phyloP scores from a whole-genome alignment of 2,888 invertebrate genomes.

The Phengaris arion region DNA sequence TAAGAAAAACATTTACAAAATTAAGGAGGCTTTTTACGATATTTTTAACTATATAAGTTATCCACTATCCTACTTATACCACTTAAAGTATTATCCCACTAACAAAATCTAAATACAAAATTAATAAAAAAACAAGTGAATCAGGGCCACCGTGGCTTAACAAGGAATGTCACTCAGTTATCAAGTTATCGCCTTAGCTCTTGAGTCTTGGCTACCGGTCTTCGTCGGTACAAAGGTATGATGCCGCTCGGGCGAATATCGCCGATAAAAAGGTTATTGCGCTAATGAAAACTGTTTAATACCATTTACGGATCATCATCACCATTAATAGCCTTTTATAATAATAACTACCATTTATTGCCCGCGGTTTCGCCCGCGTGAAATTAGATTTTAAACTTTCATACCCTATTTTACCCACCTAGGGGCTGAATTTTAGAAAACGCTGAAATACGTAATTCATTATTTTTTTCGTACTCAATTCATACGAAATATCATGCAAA shows the following conservation, averaged over 20 bases:
- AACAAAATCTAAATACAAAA: not conserved
- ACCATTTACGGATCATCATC: not conserved
- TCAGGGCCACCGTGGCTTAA: constrained; percentile 45
- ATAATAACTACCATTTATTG: no score
- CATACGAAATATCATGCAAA: no score
- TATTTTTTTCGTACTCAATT: no score
- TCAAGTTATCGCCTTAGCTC: not conserved
- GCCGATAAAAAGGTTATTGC: constrained; percentile 14
- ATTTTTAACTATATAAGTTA: no score
- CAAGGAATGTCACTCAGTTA: constrained; percentile 66
- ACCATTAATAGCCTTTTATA: not conserved
- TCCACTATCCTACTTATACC: not conserved
- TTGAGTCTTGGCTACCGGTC: constrained; percentile 36
- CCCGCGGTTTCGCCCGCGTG: no score
- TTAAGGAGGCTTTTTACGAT: no score
- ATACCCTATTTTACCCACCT: no score
- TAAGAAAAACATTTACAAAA: no score
- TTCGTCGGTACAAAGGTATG: constrained; percentile 23
- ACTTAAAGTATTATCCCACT: constrained; percentile 18
- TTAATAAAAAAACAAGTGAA: constrained; percentile 3
- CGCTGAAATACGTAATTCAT: no score
- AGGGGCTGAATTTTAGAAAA: no score
- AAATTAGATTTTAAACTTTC: no score
- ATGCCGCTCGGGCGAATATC: constrained; percentile 8
- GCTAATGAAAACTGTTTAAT: constrained; percentile 17